These are phyloP conservation scores for Phyllotis vaccarum DNA, from an alignment of 2,797 vertebrate species.

Conservation along the genomic window DNA sequence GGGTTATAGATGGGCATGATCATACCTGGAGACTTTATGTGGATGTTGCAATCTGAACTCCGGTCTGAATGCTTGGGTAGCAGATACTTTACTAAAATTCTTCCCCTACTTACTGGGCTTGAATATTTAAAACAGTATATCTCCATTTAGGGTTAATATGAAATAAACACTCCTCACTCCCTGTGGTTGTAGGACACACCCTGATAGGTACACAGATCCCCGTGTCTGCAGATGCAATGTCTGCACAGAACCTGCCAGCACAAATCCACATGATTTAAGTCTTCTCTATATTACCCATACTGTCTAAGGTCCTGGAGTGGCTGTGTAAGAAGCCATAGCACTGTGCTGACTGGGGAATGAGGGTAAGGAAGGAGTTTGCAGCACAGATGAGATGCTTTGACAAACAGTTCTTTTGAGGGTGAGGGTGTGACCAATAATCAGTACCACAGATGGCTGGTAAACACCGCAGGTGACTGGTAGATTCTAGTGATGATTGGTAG, in stretches of 20 bases:
- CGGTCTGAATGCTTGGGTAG: background rate
- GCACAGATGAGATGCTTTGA: background rate
- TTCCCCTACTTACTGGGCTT: background rate
- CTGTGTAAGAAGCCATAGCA: background rate
- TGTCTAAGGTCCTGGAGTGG: background rate
- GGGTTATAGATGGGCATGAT: background rate
- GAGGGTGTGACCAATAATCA: no score
- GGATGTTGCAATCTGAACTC: background rate
- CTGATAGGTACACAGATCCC: background rate
- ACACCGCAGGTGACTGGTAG: background rate
- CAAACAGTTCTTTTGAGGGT: background rate
- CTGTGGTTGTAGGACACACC: background rate
- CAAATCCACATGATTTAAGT: no score
- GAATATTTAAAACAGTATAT: background rate
- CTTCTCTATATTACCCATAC: no score
- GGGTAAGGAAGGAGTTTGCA: background rate
- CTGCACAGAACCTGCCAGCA: fast-evolving
- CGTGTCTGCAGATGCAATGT: background rate
- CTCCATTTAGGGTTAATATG: fast-evolving
- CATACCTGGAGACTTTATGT: background rate
- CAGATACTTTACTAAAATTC: background rate
- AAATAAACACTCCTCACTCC: background rate
- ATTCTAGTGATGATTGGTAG: background rate
- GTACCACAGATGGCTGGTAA: background rate
- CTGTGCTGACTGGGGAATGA: background rate